Conservation (phyloP, 2,113 vertebrate species). For the Pelecanoides urinatrix region DNA sequence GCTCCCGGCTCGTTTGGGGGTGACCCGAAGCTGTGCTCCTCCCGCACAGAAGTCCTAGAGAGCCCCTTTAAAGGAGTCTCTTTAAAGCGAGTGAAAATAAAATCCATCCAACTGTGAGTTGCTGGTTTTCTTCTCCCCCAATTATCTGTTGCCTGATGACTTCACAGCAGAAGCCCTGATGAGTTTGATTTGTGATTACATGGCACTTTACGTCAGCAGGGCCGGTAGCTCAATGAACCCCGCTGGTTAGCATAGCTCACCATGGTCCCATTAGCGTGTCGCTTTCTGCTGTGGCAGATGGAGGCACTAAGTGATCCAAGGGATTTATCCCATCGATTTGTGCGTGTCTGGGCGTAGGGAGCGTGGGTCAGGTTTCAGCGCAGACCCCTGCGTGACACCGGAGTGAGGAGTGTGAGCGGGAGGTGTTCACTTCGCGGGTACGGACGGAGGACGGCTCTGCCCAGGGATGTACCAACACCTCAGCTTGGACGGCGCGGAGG, state of each 20-base stretch:
- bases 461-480: background rate
- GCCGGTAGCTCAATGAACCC: background rate
- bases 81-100: background rate
- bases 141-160: background rate
- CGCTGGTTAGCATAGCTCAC: accelerated
- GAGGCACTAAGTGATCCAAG: background rate
- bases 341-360: background rate
- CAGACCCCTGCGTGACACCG: background rate
- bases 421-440: accelerated
- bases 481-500: accelerated
- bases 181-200: background rate
- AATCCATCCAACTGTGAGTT: background rate
- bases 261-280: accelerated
- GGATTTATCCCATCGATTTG: background rate
- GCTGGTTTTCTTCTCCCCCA: background rate
- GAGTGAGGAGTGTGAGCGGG: accelerated
- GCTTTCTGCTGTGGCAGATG: background rate
- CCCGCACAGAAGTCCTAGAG: accelerated
- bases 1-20: accelerated
- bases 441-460: background rate
- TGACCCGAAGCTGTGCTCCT: background rate
- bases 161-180: background rate
- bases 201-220: background rate
- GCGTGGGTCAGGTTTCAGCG: background rate
- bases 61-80: background rate